Conservation (phyloP, 2,113 vertebrate genomes). For the Hystrix brachyura region DNA sequence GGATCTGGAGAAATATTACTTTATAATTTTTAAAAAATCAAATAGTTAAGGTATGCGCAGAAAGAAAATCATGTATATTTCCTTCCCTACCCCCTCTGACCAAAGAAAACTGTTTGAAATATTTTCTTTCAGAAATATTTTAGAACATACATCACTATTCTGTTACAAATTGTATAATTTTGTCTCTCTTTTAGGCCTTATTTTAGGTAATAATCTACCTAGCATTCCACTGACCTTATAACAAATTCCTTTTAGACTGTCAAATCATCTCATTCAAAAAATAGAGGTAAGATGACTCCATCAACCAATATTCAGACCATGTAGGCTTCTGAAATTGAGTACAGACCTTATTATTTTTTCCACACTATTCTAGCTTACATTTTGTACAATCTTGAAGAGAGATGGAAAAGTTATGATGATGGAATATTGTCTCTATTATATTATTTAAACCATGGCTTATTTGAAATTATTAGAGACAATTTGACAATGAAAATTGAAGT, state of each 20-base stretch:
- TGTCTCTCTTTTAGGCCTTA: neutral
- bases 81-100: neutral
- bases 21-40: neutral
- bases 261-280: constrained; percentile 38
- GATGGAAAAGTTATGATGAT: neutral
- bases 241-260: constrained; percentile 1
- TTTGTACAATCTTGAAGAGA: neutral
- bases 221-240: neutral
- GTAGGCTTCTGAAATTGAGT: neutral
- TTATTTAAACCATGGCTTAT: neutral
- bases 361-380: neutral
- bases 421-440: neutral
- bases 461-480: neutral
- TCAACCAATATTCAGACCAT: neutral
- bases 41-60: neutral
- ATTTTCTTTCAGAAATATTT: constrained; percentile 6
- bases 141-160: neutral
- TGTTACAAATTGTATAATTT: neutral
- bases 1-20: neutral
- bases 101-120: neutral
- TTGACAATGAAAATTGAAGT: neutral
- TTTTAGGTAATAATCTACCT: neutral
- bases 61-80: neutral
- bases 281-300: constrained; percentile 11
- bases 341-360: neutral